Conservation (phyloP, 1,140 invertebrate species). For the Drosophila navojoa region DNA sequence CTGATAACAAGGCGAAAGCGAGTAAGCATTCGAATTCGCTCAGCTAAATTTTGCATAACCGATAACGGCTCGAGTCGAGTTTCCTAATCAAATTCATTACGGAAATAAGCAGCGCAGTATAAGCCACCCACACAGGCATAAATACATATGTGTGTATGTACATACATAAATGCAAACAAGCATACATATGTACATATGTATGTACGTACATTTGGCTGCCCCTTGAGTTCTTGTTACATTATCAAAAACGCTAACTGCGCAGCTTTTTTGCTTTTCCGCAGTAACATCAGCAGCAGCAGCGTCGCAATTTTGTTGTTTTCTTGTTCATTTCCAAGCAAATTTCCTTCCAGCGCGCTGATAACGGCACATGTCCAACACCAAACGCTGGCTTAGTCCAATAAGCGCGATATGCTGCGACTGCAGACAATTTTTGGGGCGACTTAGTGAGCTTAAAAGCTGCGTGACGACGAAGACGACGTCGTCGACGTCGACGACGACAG, state of each 20-base stretch:
- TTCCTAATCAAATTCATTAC: slow-evolving; percentile 63
- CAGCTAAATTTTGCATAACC: slow-evolving; percentile 29
- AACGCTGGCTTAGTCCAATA: slow-evolving; percentile 28
- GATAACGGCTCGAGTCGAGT: slow-evolving; percentile 39
- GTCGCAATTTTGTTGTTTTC: slow-evolving; percentile 6
- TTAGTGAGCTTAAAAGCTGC: slow-evolving; percentile 41
- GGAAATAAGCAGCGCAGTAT: slow-evolving; percentile 48
- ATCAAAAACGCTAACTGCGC: slow-evolving; percentile 60
- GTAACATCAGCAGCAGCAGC: background rate
- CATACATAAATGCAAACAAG: background rate
- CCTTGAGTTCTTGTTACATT: slow-evolving; percentile 34
- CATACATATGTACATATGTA: background rate
- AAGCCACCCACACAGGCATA: background rate
- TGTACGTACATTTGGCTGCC: background rate
- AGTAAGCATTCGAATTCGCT: background rate
- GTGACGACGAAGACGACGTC: slow-evolving; percentile 11
- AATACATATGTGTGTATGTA: background rate
- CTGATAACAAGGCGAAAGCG: no score
- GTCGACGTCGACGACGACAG: background rate
- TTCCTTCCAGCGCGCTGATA: slow-evolving; percentile 24
- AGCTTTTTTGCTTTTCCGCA: slow-evolving; percentile 30
- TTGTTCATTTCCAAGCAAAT: slow-evolving; percentile 30
- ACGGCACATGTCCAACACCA: slow-evolving; percentile 19
- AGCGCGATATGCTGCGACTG: slow-evolving; percentile 15
- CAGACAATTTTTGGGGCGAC: slow-evolving; percentile 22